Conservation (phyloP, 1,140 invertebrate species). For the Anagrus nilaparvatae region DNA sequence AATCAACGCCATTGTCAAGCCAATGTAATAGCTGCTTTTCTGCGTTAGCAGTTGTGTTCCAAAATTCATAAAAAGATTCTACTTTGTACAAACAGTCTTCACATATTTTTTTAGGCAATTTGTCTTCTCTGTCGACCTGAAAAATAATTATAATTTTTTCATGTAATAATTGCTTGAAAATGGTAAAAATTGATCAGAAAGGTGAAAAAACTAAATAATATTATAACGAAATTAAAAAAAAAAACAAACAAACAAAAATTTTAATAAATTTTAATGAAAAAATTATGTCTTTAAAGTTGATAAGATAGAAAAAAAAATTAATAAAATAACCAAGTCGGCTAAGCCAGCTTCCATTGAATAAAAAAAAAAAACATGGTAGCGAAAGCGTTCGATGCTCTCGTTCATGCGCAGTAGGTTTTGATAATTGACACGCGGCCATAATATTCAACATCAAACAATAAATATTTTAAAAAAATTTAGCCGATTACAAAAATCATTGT, state of each 20-base stretch:
- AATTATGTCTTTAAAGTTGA: not conserved
- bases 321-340: not conserved
- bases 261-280: not conserved
- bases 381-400: too few species aligned
- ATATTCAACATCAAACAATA: too few species aligned
- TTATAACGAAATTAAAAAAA: constrained; percentile 3
- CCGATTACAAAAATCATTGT: too few species aligned
- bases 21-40: constrained; percentile 49
- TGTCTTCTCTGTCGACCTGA: constrained; percentile 46
- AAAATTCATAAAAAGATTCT: constrained; percentile 50
- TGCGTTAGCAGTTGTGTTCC: constrained; percentile 45
- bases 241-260: constrained; percentile 3
- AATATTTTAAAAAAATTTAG: too few species aligned
- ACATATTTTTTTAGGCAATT: constrained; percentile 52
- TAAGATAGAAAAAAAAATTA: constrained; percentile 4
- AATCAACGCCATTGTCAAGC: constrained; percentile 38
- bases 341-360: not conserved
- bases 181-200: too few species aligned
- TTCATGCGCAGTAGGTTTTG: too few species aligned
- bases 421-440: too few species aligned
- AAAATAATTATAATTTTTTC: constrained; percentile 18
- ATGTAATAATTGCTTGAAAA: not conserved
- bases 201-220: too few species aligned
- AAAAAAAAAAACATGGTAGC: too few species aligned
- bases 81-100: constrained; percentile 49